These are phyloP conservation scores for Laterallus jamaicensis DNA, from an alignment of 2,113 vertebrate genomes.

Conservation along the genomic window DNA sequence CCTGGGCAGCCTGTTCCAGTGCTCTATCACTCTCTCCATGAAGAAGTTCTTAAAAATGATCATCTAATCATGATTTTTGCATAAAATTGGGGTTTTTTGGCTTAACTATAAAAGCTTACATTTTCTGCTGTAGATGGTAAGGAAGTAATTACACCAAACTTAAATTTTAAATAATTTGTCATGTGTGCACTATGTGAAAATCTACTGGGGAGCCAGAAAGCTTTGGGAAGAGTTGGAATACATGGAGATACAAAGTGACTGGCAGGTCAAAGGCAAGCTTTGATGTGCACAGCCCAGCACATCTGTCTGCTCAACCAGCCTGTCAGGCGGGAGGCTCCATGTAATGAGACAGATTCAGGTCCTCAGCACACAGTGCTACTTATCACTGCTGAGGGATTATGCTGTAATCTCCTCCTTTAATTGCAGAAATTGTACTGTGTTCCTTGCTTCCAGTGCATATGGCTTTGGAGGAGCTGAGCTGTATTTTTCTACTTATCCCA, in stretches of 20 bases:
- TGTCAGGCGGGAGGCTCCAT: constrained; percentile 16
- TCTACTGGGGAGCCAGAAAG: not conserved
- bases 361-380: not conserved
- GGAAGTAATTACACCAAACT: not conserved
- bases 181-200: not conserved
- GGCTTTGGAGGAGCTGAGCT: not conserved
- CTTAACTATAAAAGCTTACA: not conserved
- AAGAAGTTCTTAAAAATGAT: too few species aligned
- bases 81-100: not conserved
- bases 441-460: not conserved
- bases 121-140: not conserved
- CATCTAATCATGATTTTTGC: not conserved
- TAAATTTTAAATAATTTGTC: constrained; percentile 29
- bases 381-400: constrained; percentile 28
- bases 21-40: too few species aligned
- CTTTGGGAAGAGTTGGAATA: not conserved
- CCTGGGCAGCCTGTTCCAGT: too few species aligned
- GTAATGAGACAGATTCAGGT: constrained; percentile 7
- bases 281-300: constrained; percentile 34
- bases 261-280: constrained; percentile 46
- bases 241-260: not conserved
- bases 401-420: constrained; percentile 29
- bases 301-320: not conserved
- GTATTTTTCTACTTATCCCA: not conserved
- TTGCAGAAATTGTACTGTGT: not conserved